Percentiles rank a stretch among this genome's conserved stretches.
phyloP scores from a whole-genome alignment of 1,140 invertebrate species.

The Pinna nobilis region DNA sequence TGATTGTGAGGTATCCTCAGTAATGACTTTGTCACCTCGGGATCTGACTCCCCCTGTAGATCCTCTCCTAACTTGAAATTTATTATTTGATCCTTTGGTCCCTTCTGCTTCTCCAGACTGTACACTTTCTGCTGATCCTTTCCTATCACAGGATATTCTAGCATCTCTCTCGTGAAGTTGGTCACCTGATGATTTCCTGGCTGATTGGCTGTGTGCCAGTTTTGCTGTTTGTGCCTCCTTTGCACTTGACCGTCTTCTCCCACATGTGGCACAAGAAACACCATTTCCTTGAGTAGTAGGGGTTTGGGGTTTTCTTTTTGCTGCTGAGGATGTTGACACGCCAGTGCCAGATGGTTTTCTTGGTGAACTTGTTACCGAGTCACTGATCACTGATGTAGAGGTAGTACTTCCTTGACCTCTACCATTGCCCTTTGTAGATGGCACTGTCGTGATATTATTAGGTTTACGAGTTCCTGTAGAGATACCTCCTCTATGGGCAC shows the following conservation, averaged over 20 bases:
- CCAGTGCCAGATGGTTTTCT: not conserved
- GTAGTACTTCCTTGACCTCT: not conserved
- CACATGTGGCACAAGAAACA: slow-evolving; percentile 37
- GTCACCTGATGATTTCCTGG: no score
- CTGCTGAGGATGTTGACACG: not conserved
- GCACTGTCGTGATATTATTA: not conserved
- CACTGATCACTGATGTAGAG: not conserved
- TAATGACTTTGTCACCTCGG: no score
- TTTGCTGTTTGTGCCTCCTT: no score
- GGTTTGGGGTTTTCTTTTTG: not conserved
- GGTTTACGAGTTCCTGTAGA: not conserved
- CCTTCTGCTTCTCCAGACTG: no score
- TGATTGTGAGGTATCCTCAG: no score
- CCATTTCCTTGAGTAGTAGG: slow-evolving; percentile 10
- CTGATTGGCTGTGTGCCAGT: no score
- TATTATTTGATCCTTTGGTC: no score
- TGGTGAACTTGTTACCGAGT: slow-evolving; percentile 1
- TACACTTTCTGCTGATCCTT: no score
- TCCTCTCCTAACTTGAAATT: no score
- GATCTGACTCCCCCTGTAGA: no score
- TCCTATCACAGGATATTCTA: no score
- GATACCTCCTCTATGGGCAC: not conserved
- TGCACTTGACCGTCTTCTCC: slow-evolving; percentile 29
- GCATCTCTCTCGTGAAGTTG: no score
- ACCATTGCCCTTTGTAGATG: not conserved